Evolutionary conservation across 1,140 invertebrate genomes (phyloP).

Genomic region (Apis florea): DNA sequence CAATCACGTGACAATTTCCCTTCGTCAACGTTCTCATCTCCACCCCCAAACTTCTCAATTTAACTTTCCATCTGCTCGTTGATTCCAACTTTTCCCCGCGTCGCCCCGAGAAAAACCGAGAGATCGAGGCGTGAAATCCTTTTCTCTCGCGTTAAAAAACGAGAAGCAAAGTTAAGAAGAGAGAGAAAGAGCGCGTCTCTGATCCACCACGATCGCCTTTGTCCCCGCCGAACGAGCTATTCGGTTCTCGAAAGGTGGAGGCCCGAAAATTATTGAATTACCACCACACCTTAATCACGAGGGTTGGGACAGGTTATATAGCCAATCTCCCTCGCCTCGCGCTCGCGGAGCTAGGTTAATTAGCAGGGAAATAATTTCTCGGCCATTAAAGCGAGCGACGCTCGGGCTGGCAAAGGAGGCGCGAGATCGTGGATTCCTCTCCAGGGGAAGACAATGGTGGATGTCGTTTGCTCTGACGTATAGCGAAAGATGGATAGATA

Average conservation of each 20-base stretch:
- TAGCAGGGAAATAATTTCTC: constrained; percentile 67
- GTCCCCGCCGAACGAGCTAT: constrained; percentile 9
- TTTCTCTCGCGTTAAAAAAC: background rate
- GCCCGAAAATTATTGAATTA: constrained; percentile 58
- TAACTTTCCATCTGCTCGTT: constrained; percentile 41
- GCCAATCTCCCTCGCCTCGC: background rate
- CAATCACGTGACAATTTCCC: background rate
- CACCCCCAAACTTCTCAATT: constrained; percentile 44
- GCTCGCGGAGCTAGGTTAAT: constrained; percentile 53
- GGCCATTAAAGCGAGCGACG: constrained; percentile 60
- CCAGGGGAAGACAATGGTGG: constrained; percentile 56
- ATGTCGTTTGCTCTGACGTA: constrained; percentile 51
- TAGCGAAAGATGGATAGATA: constrained; percentile 9
- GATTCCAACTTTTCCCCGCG: constrained; percentile 17
- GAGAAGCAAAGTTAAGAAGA: background rate
- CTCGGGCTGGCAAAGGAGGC: constrained; percentile 46
- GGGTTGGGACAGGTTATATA: background rate
- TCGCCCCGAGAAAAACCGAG: background rate
- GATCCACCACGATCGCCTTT: constrained; percentile 19
- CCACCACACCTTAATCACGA: constrained; percentile 45
- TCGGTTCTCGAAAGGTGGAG: constrained; percentile 42
- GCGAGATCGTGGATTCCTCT: constrained; percentile 52
- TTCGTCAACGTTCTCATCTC: background rate
- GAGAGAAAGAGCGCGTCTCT: background rate
- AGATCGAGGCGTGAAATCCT: constrained; percentile 4